Evolutionary conservation across 2,888 invertebrate genomes (phyloP).

Genomic region (Axea sp.): DNA sequence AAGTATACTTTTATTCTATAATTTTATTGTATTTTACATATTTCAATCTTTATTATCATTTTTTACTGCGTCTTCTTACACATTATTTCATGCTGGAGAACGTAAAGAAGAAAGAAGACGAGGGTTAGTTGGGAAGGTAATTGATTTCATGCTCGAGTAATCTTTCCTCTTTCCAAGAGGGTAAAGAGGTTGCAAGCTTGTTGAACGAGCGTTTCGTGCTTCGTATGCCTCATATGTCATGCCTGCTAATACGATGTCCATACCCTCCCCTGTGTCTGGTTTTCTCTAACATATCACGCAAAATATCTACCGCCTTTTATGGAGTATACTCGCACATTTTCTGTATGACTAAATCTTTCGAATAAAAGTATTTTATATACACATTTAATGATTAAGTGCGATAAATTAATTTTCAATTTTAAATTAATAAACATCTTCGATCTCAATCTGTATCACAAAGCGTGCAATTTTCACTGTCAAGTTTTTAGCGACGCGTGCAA

Average conservation of each 20-base stretch:
- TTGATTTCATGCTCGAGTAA: constrained; percentile 75
- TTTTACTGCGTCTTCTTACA: constrained; percentile 55
- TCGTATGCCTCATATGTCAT: constrained; percentile 68
- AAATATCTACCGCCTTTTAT: constrained; percentile 61
- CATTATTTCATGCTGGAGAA: constrained; percentile 56
- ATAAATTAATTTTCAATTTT: too few relatives aligned
- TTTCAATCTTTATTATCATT: constrained; percentile 57
- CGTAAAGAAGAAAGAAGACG: constrained; percentile 61
- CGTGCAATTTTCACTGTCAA: too few relatives aligned
- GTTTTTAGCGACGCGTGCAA: too few relatives aligned
- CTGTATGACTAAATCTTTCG: constrained; percentile 41
- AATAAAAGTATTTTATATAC: too few relatives aligned
- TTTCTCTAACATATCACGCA: constrained; percentile 61
- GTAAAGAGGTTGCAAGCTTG: constrained; percentile 66
- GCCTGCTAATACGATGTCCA: constrained; percentile 69
- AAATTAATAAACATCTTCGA: too few relatives aligned
- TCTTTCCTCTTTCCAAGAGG: constrained; percentile 67
- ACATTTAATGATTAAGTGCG: too few relatives aligned
- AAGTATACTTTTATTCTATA: constrained; percentile 22
- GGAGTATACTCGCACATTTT: constrained; percentile 31
- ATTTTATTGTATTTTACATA: constrained; percentile 45
- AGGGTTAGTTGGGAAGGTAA: constrained; percentile 68
- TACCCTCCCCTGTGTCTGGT: constrained; percentile 63
- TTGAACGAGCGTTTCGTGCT: constrained; percentile 66
- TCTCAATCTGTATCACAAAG: too few relatives aligned